Evolutionary conservation across 1,140 invertebrate species (phyloP).

Genomic region (Drosophila ananassae): DNA sequence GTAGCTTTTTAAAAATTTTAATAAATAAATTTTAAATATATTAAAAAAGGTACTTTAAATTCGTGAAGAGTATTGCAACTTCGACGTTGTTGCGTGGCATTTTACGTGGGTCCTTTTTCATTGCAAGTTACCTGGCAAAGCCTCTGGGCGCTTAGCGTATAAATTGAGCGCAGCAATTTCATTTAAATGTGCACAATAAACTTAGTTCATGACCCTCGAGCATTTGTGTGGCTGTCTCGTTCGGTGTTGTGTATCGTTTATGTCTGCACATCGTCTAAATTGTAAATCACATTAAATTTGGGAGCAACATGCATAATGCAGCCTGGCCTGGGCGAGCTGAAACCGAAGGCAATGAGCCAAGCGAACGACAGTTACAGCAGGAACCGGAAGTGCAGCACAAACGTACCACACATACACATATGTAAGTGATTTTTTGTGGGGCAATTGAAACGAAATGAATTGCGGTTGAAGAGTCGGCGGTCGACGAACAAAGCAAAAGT

Average conservation of each 20-base stretch:
- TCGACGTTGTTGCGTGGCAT: not conserved
- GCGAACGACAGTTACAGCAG: slow-evolving; percentile 35
- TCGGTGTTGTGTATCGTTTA: slow-evolving; percentile 26
- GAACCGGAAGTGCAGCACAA: slow-evolving; percentile 69
- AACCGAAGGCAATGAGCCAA: slow-evolving; percentile 27
- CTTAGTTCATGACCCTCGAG: slow-evolving; percentile 77
- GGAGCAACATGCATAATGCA: slow-evolving; percentile 70
- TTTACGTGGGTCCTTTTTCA: slow-evolving; percentile 3
- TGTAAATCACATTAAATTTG: slow-evolving; percentile 77
- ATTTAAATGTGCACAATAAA: slow-evolving; percentile 83
- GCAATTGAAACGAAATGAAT: slow-evolving; percentile 80
- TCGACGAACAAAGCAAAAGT: slow-evolving; percentile 56
- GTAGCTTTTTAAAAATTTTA: too few relatives aligned
- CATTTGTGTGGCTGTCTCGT: slow-evolving; percentile 31
- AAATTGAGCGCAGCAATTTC: slow-evolving; percentile 82
- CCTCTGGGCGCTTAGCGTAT: slow-evolving; percentile 71
- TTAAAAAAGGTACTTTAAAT: too few relatives aligned
- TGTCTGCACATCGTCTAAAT: slow-evolving; percentile 64
- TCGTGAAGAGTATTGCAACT: not conserved
- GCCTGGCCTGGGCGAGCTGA: slow-evolving; percentile 21
- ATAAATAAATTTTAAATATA: too few relatives aligned
- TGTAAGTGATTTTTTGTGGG: slow-evolving; percentile 25
- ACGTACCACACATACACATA: slow-evolving; percentile 13
- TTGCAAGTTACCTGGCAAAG: slow-evolving; percentile 46
- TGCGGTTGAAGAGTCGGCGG: slow-evolving; percentile 54